Percentiles rank a stretch among this genome's conserved stretches.
Conservation (phyloP, 1,140 invertebrate genomes). For the Drosophila nigromelanica region DNA sequence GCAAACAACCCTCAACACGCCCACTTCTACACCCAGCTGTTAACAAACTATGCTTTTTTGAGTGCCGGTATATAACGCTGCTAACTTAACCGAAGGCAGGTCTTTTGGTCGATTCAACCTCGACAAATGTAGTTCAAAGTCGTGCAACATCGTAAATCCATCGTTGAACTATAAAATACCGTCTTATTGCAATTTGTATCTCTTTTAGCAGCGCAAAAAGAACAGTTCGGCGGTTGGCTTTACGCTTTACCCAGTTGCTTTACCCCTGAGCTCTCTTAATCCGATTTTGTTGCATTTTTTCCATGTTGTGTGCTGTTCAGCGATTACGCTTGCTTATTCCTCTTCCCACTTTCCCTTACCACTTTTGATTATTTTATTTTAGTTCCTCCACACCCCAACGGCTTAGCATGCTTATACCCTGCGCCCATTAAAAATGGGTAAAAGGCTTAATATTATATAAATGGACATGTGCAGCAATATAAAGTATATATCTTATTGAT, state of each 20-base stretch:
- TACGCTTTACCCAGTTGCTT: slow-evolving; percentile 56
- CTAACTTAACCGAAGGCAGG: slow-evolving; percentile 49
- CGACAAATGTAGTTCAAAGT: slow-evolving; percentile 80
- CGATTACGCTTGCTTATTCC: slow-evolving; percentile 71
- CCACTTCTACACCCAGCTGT: slow-evolving; percentile 36
- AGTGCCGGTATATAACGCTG: slow-evolving; percentile 22
- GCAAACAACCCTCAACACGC: slow-evolving; percentile 24
- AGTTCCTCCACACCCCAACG: slow-evolving; percentile 37
- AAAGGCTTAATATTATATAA: neutral
- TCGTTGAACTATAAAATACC: slow-evolving; percentile 81
- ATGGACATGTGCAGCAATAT: no score
- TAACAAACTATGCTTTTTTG: slow-evolving; percentile 62
- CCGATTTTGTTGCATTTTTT: slow-evolving; percentile 76
- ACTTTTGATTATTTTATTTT: slow-evolving; percentile 76
- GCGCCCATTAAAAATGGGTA: neutral
- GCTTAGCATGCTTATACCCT: slow-evolving; percentile 61
- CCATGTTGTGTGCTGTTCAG: slow-evolving; percentile 62
- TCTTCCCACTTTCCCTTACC: slow-evolving; percentile 32
- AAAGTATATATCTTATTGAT: no score
- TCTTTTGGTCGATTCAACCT: slow-evolving; percentile 33
- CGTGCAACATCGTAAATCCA: slow-evolving; percentile 80
- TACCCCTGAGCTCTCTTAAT: slow-evolving; percentile 75
- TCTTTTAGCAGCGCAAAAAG: slow-evolving; percentile 53
- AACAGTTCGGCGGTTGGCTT: slow-evolving; percentile 42
- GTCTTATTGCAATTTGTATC: slow-evolving; percentile 77